Conservation (phyloP, 2,888 invertebrate species). For the Rhagonycha lutea region DNA sequence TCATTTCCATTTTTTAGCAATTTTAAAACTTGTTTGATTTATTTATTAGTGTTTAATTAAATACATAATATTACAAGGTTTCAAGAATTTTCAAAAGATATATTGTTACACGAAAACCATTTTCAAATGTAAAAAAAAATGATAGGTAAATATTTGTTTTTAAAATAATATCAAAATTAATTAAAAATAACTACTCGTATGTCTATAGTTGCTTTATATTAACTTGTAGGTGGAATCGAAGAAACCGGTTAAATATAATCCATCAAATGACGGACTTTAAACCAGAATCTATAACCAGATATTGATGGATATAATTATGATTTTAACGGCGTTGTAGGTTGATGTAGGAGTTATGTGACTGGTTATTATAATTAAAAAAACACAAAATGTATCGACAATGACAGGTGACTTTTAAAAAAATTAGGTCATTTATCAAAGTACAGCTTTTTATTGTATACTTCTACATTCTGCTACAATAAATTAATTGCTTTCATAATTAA, state of each 20-base stretch:
- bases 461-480: neutral
- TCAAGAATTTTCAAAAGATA: neutral
- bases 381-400: constrained; percentile 27
- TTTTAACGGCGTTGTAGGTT: constrained; percentile 37
- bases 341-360: constrained; percentile 35
- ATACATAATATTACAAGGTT: neutral
- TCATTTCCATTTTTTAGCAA: neutral
- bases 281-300: constrained; percentile 34
- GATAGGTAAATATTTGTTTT: neutral
- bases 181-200: neutral
- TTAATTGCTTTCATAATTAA: neutral
- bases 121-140: neutral
- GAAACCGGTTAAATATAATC: constrained; percentile 34
- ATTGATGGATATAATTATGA: constrained; percentile 41
- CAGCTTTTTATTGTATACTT: neutral
- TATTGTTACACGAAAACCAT: neutral
- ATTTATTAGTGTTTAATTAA: neutral
- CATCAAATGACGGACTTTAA: constrained; percentile 36
- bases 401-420: constrained; percentile 26
- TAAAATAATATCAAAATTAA: neutral
- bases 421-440: constrained; percentile 2
- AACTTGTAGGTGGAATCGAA: constrained; percentile 19
- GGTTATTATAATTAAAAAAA: constrained; percentile 26
- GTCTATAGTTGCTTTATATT: neutral
- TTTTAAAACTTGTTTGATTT: neutral